These are phyloP conservation scores for Sitobion miscanthi DNA, from an alignment of 1,140 invertebrate genomes.

Conservation along the genomic window DNA sequence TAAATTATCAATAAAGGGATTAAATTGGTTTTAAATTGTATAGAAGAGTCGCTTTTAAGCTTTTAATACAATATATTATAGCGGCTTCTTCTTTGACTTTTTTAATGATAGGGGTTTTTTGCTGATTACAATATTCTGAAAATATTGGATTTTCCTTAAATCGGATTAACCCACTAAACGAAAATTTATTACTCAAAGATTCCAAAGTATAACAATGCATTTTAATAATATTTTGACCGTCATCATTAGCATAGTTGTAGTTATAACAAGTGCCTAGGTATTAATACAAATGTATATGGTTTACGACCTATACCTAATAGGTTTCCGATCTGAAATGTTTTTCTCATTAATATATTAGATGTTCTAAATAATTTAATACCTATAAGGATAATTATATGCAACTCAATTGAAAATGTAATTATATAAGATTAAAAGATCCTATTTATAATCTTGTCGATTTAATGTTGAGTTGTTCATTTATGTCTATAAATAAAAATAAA, in stretches of 20 bases:
- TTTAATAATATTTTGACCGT: neutral
- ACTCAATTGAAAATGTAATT: neutral
- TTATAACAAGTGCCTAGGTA: neutral
- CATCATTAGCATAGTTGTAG: neutral
- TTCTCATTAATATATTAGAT: neutral
- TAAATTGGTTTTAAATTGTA: neutral
- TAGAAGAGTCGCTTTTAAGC: neutral
- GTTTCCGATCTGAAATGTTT: neutral
- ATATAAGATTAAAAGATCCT: neutral
- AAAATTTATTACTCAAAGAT: neutral
- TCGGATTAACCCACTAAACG: neutral
- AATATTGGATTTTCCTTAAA: neutral
- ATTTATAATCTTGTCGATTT: neutral
- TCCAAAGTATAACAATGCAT: neutral
- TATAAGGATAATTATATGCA: neutral
- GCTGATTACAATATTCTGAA: neutral
- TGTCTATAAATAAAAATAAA: neutral
- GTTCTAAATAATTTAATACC: neutral
- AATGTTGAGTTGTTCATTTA: neutral
- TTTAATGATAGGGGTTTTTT: neutral
- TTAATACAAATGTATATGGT: neutral
- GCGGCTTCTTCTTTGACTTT: neutral
- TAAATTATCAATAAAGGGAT: neutral
- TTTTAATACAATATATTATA: neutral
- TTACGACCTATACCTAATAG: too few species aligned